Evolutionary conservation across 2,797 vertebrate species (phyloP).

Genomic region (Darevskia nairensis): DNA sequence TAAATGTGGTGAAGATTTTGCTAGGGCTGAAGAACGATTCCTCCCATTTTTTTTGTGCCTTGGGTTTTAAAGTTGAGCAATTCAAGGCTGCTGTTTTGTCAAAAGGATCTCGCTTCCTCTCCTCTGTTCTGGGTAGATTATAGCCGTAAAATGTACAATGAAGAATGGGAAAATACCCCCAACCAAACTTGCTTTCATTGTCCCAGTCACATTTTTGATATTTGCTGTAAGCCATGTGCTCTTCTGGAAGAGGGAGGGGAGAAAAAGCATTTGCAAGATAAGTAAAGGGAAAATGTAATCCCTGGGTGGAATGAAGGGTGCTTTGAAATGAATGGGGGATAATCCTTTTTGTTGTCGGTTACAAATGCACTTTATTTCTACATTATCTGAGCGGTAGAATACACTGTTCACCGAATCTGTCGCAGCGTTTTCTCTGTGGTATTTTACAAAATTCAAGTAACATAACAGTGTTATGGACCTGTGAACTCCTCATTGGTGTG

Average conservation of each 20-base stretch:
- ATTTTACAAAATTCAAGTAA: constrained; percentile 33
- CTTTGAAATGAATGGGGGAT: constrained; percentile 83
- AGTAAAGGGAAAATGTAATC: constrained; percentile 84
- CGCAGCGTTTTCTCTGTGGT: constrained; percentile 63
- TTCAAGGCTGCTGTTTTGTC: neutral
- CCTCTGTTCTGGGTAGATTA: constrained; percentile 58
- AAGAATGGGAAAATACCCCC: constrained; percentile 52
- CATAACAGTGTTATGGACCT: neutral
- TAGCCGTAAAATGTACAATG: neutral
- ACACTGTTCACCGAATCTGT: constrained; percentile 70
- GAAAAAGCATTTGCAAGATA: constrained; percentile 80
- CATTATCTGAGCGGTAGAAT: constrained; percentile 78
- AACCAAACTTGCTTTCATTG: constrained; percentile 58
- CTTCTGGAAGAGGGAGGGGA: constrained; percentile 35
- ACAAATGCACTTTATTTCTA: constrained; percentile 81
- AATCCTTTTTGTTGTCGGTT: constrained; percentile 82
- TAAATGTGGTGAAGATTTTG: neutral
- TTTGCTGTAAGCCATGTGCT: constrained; percentile 72
- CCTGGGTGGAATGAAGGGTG: constrained; percentile 79
- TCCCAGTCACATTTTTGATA: constrained; percentile 66
- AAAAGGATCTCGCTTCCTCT: constrained; percentile 6
- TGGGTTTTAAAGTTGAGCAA: neutral
- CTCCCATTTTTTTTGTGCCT: accelerated
- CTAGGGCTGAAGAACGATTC: neutral
- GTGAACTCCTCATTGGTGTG: constrained; percentile 40